Evolutionary conservation across 2,113 vertebrate species (phyloP), one percentile per base, ranked within the genome.

Genomic region (Conger conger): DNA sequence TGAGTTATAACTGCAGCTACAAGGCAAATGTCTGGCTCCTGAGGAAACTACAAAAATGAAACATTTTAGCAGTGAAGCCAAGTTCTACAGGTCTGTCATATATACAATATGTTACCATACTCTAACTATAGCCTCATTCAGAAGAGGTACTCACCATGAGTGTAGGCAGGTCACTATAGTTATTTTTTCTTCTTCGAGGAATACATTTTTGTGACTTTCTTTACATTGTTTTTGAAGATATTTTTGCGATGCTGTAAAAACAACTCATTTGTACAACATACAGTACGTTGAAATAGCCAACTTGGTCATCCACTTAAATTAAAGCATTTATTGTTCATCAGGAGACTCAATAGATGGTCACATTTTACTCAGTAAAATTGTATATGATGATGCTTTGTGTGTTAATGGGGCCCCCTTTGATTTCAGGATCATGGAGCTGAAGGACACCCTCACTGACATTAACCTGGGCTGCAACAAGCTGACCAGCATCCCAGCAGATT

Each of bases 391-490:
- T 68, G 53, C 8, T 35, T 7, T 37, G 54, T 63, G 23, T 63
- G 20, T 63, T 6, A n/a, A 23, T 36, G 18, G 73, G 30, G 86
- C 30, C 86, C 81, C 76, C 0, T 79, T 38, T 89, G 88, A 85
- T 27, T 94, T 63, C 92, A 99, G 98, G 92, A 93, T 99, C 30
- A 20, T 93, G 83, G 96, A 97, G 87, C 89, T 98, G 86, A 95
- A 96, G 1, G 95, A 96, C 18, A 96, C 94, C 0, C 60, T 97
- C 11, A 94, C 91, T 84, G 98, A 99, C 81, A 85, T 98, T 84
- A 97, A 93, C 89, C 93, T 99, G 81, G 94, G 94, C 83, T 99
- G 98, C 94, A 99, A 99, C 92, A 98, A 93, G 88, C 92, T 99
- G 84, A 93, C 92, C n/a, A 93, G 84, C 77, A 20, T 97, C 82